phyloP scores from a whole-genome alignment of 1,140 invertebrate genomes.

The Geopemphigus sp. region DNA sequence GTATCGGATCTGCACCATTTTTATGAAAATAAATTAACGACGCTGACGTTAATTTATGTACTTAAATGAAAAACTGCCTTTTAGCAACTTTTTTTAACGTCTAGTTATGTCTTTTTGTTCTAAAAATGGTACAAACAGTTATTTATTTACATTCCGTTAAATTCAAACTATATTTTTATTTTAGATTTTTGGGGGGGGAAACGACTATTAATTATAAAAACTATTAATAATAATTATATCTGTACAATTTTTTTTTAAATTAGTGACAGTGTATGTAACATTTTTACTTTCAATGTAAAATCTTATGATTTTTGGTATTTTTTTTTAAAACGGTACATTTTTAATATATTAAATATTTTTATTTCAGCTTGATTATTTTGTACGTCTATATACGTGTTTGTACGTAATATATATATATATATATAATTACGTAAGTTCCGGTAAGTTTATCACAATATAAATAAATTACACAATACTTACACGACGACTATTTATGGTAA shows the following conservation, averaged over 20 bases:
- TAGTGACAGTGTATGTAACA: constrained; percentile 15
- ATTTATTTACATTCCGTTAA: constrained; percentile 45
- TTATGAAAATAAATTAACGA: constrained; percentile 30
- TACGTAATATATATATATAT: not conserved
- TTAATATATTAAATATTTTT: constrained; percentile 47
- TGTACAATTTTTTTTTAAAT: constrained; percentile 16
- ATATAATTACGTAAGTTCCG: not conserved
- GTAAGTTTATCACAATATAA: constrained; percentile 39
- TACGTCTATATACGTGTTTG: constrained; percentile 5
- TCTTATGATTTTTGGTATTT: constrained; percentile 40
- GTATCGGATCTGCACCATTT: constrained; percentile 38
- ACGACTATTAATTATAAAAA: not conserved
- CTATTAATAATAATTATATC: constrained; percentile 20
- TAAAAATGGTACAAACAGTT: constrained; percentile 42
- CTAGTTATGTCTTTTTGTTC: constrained; percentile 16
- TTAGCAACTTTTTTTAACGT: constrained; percentile 37
- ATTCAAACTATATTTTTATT: constrained; percentile 31
- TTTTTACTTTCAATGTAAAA: constrained; percentile 39
- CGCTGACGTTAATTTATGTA: constrained; percentile 35
- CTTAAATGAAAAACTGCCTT: constrained; percentile 47
- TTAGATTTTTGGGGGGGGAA: constrained; percentile 10
- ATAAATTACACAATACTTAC: constrained; percentile 37
- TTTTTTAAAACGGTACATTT: constrained; percentile 26
- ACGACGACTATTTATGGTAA: too few species aligned
- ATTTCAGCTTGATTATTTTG: constrained; percentile 36